Evolutionary conservation across 2,113 vertebrate species (phyloP).

Genomic region (Stictonetta naevosa): DNA sequence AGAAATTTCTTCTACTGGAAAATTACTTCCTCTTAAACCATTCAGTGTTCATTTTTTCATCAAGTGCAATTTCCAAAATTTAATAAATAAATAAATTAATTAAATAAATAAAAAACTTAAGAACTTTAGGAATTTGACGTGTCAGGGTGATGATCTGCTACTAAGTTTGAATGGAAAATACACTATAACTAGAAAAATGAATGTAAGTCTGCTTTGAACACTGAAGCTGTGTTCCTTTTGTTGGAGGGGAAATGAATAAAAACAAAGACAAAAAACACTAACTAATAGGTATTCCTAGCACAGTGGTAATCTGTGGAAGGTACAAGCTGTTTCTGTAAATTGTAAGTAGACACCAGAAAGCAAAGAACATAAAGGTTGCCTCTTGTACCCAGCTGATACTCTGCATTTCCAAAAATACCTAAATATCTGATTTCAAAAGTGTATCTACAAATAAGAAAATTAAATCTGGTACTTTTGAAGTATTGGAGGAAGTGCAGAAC

Average conservation of each 20-base stretch:
- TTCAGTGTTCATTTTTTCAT: not conserved
- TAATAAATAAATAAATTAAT: too few species aligned
- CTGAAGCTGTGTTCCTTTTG: not conserved
- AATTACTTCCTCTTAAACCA: not conserved
- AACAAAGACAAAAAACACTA: not conserved
- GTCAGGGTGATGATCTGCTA: not conserved
- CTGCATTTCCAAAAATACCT: not conserved
- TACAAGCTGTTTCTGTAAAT: not conserved
- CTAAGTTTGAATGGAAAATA: not conserved
- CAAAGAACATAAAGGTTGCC: not conserved
- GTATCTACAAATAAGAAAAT: not conserved
- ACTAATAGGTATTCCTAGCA: not conserved
- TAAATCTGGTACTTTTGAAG: not conserved
- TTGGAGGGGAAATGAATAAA: not conserved
- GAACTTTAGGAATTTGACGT: not conserved
- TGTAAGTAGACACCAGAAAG: not conserved
- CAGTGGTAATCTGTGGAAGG: not conserved
- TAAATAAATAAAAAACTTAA: not conserved
- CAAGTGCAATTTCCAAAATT: not conserved
- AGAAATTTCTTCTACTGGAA: not conserved
- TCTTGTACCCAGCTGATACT: not conserved
- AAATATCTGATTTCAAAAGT: not conserved
- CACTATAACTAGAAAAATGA: not conserved
- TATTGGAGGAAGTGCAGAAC: not conserved
- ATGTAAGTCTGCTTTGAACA: not conserved